Evolutionary conservation across 2,797 vertebrate genomes (phyloP).

Genomic region (Chloroceryle amazona): DNA sequence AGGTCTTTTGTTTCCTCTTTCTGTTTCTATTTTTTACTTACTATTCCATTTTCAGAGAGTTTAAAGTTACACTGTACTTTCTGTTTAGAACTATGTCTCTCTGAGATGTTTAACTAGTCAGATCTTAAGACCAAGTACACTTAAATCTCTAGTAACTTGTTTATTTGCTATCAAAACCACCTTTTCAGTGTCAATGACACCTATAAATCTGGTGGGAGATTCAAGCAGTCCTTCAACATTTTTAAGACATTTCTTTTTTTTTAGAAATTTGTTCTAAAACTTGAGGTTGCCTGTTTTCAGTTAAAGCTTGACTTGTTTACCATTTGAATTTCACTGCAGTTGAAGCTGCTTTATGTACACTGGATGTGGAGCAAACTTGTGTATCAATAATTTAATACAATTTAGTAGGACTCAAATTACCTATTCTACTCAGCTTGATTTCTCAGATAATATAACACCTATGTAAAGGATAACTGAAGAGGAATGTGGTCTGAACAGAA

Average conservation of each 20-base stretch:
- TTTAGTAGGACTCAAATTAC: not conserved
- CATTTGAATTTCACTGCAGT: not conserved
- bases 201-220: not conserved
- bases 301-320: not conserved
- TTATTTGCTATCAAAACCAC: not conserved
- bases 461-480: not conserved
- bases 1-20: not conserved
- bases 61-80: not conserved
- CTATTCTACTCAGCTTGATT: not conserved
- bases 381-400: not conserved
- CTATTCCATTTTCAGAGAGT: not conserved
- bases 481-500: not conserved
- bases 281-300: not conserved
- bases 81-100: not conserved
- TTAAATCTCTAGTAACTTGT: not conserved
- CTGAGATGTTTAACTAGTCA: not conserved
- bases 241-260: not conserved
- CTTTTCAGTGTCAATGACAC: not conserved
- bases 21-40: not conserved
- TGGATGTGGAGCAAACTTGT: not conserved
- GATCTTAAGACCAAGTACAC: not conserved
- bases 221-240: not conserved
- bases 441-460: not conserved
- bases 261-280: not conserved
- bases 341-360: not conserved